Evolutionary conservation across 2,888 invertebrate genomes (phyloP), one percentile per base, ranked within the genome.

Genomic region (Diarsia rubi): DNA sequence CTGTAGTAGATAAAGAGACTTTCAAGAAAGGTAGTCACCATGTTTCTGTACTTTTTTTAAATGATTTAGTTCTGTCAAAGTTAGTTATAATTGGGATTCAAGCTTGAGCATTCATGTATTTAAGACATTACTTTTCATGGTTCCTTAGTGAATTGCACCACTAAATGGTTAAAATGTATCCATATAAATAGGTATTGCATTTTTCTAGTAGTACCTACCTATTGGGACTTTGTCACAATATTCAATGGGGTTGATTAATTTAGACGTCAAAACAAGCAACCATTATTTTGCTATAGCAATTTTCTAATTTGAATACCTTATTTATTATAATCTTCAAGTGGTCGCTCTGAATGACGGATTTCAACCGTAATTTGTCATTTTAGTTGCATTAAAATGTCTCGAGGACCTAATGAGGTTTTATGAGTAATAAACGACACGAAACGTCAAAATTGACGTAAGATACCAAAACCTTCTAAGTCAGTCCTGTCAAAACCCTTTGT

Each of bases 191-290:
- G 6, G 8, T 37, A 8, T 37, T 37, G 1, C 37, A 37, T 37
- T 37, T 37, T 6, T 37, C 37, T 37, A 37, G 37, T 37, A 6
- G 37, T 37, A 37, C 37, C 37, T 37, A 44, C 8, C 37, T 37
- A 44, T 4, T 45, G 16, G 14, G 27, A 64, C 16, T 42, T 52
- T 24, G 63, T 73, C 47, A 62, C 66, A 78, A 67, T 52, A 27
- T 42, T 62, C n/a, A 67, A 47, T 59, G 42, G 11, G 24, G n/a
- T 81, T 21, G 12, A 31, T 65, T 52, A 54, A 24, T 45, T 49
- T 52, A n/a, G 12, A 47, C 49, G 27, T 64, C 9, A 57, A 62
- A 81, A 67, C 21, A 57, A 67, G 69, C 70, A 21, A 66, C n/a
- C 37, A n/a, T 60, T 4, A 14, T 12, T 59, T 69, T 52, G 64